These are phyloP conservation scores for Lapara coniferarum DNA, from an alignment of 2,888 invertebrate species.

Conservation along the genomic window DNA sequence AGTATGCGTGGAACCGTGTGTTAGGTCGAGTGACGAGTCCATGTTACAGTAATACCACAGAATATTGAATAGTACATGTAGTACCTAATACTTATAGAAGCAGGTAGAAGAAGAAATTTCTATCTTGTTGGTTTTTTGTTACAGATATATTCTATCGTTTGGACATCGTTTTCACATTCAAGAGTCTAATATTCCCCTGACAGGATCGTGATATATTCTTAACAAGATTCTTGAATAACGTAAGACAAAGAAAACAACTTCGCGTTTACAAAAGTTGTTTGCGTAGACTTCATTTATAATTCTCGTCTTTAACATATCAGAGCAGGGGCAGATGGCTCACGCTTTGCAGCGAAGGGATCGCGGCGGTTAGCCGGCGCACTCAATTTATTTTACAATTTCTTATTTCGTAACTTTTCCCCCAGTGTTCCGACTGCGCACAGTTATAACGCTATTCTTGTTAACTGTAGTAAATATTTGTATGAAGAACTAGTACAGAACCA, in stretches of 20 bases:
- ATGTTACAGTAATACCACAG: too few relatives aligned
- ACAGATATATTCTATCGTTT: neutral
- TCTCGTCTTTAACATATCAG: neutral
- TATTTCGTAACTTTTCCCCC: constrained; percentile 22
- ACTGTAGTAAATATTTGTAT: constrained; percentile 30
- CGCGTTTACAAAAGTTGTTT: neutral
- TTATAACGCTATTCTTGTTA: constrained; percentile 27
- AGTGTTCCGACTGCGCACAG: constrained; percentile 22
- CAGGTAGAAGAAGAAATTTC: too few relatives aligned
- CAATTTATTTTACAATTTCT: constrained; percentile 6
- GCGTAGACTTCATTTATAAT: neutral
- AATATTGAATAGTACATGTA: too few relatives aligned
- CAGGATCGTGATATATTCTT: neutral
- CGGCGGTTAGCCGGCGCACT: neutral
- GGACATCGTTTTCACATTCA: too few relatives aligned
- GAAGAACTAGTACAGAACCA: constrained; percentile 28
- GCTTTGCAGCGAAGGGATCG: too few relatives aligned
- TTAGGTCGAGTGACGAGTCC: too few relatives aligned
- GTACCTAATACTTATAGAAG: too few relatives aligned
- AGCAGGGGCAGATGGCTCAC: neutral
- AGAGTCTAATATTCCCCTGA: neutral
- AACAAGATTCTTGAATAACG: neutral
- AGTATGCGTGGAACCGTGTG: too few relatives aligned
- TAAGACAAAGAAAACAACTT: neutral
- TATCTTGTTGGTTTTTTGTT: neutral